Conservation (phyloP, 2,113 vertebrate species). For the Orycteropus afer region DNA sequence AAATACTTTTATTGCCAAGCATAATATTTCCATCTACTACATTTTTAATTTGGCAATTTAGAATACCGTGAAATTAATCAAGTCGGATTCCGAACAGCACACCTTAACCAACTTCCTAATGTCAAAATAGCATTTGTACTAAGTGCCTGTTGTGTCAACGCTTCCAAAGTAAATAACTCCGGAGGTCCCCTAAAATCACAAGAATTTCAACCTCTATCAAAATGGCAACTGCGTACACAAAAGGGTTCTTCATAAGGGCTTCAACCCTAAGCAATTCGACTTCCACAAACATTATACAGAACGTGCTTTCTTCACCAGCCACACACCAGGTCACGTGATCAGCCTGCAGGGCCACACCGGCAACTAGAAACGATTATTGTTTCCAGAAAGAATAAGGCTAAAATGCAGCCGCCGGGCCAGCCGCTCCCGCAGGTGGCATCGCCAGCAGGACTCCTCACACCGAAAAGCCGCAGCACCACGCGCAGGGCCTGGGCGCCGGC, state of each 20-base stretch:
- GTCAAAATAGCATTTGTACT: slow-evolving; percentile 39
- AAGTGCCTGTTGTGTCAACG: not conserved
- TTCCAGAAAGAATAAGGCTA: slow-evolving; percentile 14
- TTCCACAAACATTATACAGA: not conserved
- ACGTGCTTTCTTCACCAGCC: not conserved
- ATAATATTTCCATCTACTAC: slow-evolving; percentile 44
- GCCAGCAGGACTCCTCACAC: not conserved
- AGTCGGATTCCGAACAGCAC: slow-evolving; percentile 11
- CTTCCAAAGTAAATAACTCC: slow-evolving; percentile 46
- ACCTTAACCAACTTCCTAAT: slow-evolving; percentile 20
- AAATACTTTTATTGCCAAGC: slow-evolving; percentile 20
- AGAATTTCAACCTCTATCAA: not conserved
- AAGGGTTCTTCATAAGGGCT: slow-evolving; percentile 19
- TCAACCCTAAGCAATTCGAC: not conserved
- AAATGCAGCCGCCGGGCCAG: accelerated
- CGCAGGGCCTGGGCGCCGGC: not conserved
- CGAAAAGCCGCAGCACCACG: not conserved
- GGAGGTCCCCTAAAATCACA: slow-evolving; percentile 40
- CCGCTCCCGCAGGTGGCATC: not conserved
- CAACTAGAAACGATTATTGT: not conserved
- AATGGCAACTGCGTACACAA: not conserved
- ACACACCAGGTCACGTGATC: not conserved
- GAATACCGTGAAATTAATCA: slow-evolving; percentile 18
- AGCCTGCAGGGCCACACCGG: not conserved
- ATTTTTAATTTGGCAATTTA: slow-evolving; percentile 59